A percentile compares a stretch with the other conserved stretches of the same genome.
Conservation (phyloP, 1,140 invertebrate genomes). For the Lepidostoma basale region DNA sequence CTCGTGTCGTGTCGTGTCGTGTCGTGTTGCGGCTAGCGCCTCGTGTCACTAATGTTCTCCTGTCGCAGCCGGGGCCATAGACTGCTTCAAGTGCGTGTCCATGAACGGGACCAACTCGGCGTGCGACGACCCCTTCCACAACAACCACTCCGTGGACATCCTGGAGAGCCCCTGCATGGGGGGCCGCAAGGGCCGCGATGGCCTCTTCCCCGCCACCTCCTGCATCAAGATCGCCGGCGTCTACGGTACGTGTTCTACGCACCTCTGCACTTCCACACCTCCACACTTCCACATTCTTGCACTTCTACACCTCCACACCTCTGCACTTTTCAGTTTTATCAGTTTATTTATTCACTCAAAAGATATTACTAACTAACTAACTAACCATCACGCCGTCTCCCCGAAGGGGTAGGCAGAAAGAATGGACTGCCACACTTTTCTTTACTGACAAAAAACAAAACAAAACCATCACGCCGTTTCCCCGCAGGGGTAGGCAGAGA, state of each 20-base stretch:
- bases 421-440: no score
- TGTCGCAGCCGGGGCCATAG: constrained; percentile 69
- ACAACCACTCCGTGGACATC: constrained; percentile 83
- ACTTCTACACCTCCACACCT: neutral
- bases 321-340: no score
- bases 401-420: no score
- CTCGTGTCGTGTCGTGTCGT: neutral
- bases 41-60: neutral
- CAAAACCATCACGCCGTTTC: no score
- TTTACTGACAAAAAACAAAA: no score
- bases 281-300: no score
- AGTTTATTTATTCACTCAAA: no score
- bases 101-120: constrained; percentile 83
- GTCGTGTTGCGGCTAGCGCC: no score
- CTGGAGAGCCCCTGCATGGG: constrained; percentile 92
- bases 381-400: no score
- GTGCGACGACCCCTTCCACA: constrained; percentile 97
- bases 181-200: constrained; percentile 87
- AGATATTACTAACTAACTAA: neutral
- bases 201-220: constrained; percentile 93
- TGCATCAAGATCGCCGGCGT: constrained; percentile 93
- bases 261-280: neutral
- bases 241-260: constrained; percentile 79
- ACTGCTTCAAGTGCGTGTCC: constrained; percentile 96
- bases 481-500: no score